Percentiles rank a stretch among this genome's conserved stretches.
Conservation (phyloP, 53 echinoderm and acorn worm species). For the Patiria pectinifera region DNA sequence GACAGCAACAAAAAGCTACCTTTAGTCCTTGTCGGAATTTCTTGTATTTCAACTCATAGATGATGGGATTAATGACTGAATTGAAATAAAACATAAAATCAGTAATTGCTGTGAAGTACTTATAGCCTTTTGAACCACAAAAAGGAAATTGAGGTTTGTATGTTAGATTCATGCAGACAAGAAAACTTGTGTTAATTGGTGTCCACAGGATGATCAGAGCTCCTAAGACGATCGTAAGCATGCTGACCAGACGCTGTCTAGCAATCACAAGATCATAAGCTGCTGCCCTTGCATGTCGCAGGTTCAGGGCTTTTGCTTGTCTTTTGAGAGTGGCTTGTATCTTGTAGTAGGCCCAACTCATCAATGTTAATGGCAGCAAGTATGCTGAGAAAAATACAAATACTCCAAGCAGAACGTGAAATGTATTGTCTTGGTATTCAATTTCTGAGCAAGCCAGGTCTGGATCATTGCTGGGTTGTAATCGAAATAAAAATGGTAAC, state of each 20-base stretch:
- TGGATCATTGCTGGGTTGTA: background rate
- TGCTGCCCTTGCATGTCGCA: background rate
- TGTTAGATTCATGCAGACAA: background rate
- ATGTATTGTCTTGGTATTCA: background rate
- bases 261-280: background rate
- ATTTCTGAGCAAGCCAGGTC: background rate
- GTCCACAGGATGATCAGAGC: background rate
- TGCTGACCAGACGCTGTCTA: too few relatives aligned
- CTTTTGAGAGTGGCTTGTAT: too few relatives aligned
- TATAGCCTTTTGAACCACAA: too few relatives aligned
- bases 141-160: too few relatives aligned
- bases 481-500: background rate
- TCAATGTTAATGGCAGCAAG: background rate
- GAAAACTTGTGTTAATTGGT: background rate
- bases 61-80: too few relatives aligned
- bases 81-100: too few relatives aligned
- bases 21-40: too few relatives aligned
- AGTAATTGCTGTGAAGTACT: too few relatives aligned
- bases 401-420: background rate
- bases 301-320: too few relatives aligned
- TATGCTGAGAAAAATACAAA: background rate
- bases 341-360: too few relatives aligned
- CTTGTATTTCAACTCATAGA: too few relatives aligned
- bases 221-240: background rate
- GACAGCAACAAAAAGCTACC: too few relatives aligned